These are phyloP conservation scores for Syngnathus floridae DNA, from an alignment of 2,113 vertebrate species.

Conservation along the genomic window DNA sequence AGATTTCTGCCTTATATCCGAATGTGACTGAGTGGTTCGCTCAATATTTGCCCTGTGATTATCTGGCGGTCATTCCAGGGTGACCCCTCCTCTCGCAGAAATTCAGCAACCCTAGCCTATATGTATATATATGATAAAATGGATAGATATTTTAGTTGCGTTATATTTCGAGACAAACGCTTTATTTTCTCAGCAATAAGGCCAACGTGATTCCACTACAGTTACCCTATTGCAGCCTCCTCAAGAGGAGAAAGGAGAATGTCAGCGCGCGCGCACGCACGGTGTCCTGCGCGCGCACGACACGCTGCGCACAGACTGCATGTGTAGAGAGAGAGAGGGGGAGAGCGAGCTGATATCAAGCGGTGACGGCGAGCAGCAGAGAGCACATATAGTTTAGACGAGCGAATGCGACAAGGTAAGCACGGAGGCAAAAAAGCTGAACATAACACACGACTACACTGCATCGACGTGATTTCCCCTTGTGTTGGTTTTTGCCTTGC, in stretches of 20 bases:
- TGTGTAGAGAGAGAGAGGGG: conserved; percentile 40
- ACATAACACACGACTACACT: background rate
- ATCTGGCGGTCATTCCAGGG: too few species aligned
- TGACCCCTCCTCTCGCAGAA: too few species aligned
- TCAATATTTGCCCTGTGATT: too few species aligned
- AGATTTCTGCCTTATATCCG: too few species aligned
- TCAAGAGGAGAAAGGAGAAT: background rate
- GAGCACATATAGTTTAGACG: conserved; percentile 50
- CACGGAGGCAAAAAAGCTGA: conserved; percentile 5
- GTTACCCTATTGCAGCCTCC: background rate
- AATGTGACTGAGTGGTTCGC: too few species aligned
- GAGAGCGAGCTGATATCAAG: conserved; percentile 41
- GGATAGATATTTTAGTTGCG: too few species aligned
- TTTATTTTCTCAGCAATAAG: background rate
- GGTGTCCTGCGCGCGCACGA: conserved; percentile 50
- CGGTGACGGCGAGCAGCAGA: conserved; percentile 55
- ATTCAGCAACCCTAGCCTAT: too few species aligned
- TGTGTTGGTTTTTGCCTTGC: conserved; percentile 17
- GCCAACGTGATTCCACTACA: background rate
- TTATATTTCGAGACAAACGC: too few species aligned
- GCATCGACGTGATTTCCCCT: conserved; percentile 12
- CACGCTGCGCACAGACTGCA: conserved; percentile 52
- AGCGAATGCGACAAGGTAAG: conserved; percentile 63
- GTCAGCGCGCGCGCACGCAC: conserved; percentile 41
- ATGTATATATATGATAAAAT: too few species aligned